Base-by-base conservation (phyloP, 2,888 invertebrate genomes). In the Oeneis ivallda region DNA sequence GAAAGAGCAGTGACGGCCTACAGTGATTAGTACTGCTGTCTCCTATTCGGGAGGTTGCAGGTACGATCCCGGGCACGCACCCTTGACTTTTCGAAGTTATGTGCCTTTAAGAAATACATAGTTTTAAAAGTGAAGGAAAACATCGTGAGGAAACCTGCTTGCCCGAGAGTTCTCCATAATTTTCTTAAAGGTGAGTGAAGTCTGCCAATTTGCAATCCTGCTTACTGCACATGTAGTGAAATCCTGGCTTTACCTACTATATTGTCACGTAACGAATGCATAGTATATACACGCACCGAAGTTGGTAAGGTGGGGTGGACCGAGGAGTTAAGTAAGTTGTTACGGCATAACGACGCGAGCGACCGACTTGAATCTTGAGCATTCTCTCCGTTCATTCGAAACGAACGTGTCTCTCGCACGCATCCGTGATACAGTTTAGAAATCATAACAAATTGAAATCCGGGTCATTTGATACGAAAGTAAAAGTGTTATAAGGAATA, bases 281-380 rank as follows among this genome's bases (percentile, higher is more conserved):
- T 62, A 61, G 70, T 65, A 66, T 34, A 34, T 6, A 37, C 67
- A 63, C 59, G 56, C 53, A 64, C 49, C 58, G 54, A 68, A 69
- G 69, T 63, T 64, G 62, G 8, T 37, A 71, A 75, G 80, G 73
- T 67, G 79, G 81, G 79, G 78, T 73, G 72, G 64, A 76, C 84
- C 78, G 78, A 72, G 71, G 63, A 77, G 85, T 91, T 91, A 87
- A 87, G 90, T 91, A 91, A 91, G 89, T 86, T 83, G 88, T 92
- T 91, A 89, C 86, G 80, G 84, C 87, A 89, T 81, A 74, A 75
- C 39, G 65, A 57, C 73, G 66, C 74, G 77, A 73, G 73, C 75
- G 65, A 58, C 68, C 41, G 64, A 62, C 63, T 58, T 26, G 49
- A 19, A 62, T 63, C 47, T 39, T 47, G 79, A 83, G 79, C 90